These are phyloP conservation scores for Phenganax marumi DNA, from an alignment of 92 coral and sea anemone genomes.

Conservation along the genomic window DNA sequence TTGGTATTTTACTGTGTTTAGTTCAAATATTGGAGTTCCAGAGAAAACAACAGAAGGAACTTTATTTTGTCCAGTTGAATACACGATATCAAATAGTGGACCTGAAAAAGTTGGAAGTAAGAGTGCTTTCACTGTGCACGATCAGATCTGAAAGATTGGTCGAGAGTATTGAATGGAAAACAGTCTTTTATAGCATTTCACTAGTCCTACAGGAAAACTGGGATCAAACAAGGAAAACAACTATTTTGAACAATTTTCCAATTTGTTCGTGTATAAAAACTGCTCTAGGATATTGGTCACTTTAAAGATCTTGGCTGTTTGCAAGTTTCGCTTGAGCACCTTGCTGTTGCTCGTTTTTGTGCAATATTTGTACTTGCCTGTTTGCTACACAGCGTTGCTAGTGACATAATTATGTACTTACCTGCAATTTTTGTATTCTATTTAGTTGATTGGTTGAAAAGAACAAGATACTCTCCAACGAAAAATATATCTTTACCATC, in stretches of 20 bases:
- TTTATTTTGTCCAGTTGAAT: constrained; percentile 85
- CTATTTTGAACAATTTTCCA: too few species aligned
- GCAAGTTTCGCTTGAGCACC: too few species aligned
- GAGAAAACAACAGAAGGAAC: constrained; percentile 90
- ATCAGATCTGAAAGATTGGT: too few species aligned
- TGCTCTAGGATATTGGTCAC: too few species aligned
- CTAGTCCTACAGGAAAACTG: neutral
- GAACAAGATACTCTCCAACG: constrained; percentile 77
- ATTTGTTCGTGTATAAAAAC: too few species aligned
- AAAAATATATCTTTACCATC: constrained; percentile 71
- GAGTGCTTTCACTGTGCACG: neutral
- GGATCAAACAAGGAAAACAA: neutral
- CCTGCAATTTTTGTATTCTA: constrained; percentile 2
- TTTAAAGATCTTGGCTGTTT: too few species aligned
- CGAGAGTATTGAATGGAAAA: too few species aligned
- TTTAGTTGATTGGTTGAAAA: constrained; percentile 86
- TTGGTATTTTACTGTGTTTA: constrained; percentile 30
- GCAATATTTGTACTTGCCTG: neutral
- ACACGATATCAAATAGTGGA: constrained; percentile 73
- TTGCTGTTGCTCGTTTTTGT: too few species aligned
- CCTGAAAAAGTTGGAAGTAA: constrained; percentile 97
- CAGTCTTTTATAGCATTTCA: neutral
- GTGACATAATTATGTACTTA: constrained; percentile 1
- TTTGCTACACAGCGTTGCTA: neutral
- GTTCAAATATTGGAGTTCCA: constrained; percentile 93